phyloP scores from a whole-genome alignment of 2,113 vertebrate species.

The Burhinus bistriatus region DNA sequence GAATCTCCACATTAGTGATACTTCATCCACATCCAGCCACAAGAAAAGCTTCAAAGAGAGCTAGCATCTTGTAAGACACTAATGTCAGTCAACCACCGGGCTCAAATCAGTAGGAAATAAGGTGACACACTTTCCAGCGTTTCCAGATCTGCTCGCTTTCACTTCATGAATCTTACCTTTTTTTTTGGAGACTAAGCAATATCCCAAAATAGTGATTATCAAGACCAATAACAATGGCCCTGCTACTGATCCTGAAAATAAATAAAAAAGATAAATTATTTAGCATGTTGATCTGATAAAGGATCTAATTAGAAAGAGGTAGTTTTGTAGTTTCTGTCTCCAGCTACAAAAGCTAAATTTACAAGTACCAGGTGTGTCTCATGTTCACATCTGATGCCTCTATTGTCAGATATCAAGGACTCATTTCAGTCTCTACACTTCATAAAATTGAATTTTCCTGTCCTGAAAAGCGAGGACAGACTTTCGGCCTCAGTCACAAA shows the following conservation, averaged over 20 bases:
- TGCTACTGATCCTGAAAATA: constrained; percentile 34
- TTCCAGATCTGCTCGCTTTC: neutral
- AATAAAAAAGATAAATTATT: neutral
- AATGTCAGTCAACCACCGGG: neutral
- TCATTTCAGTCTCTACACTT: neutral
- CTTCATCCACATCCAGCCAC: neutral
- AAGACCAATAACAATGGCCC: neutral
- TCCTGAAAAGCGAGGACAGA: neutral
- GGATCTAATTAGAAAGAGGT: neutral
- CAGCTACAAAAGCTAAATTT: neutral
- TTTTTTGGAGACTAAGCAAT: constrained; percentile 25
- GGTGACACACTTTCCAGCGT: neutral
- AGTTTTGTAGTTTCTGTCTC: neutral
- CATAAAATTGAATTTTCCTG: neutral
- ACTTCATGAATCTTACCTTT: constrained; percentile 55
- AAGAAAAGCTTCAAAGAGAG: neutral
- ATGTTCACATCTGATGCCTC: neutral
- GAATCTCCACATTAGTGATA: neutral
- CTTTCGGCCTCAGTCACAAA: neutral
- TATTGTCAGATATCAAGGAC: neutral
- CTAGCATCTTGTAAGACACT: neutral
- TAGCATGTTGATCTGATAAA: neutral
- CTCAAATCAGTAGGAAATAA: neutral
- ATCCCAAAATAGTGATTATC: neutral
- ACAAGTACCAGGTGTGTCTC: neutral